Conservation (phyloP, 2,888 invertebrate species). For the Leptothorax acervorum region DNA sequence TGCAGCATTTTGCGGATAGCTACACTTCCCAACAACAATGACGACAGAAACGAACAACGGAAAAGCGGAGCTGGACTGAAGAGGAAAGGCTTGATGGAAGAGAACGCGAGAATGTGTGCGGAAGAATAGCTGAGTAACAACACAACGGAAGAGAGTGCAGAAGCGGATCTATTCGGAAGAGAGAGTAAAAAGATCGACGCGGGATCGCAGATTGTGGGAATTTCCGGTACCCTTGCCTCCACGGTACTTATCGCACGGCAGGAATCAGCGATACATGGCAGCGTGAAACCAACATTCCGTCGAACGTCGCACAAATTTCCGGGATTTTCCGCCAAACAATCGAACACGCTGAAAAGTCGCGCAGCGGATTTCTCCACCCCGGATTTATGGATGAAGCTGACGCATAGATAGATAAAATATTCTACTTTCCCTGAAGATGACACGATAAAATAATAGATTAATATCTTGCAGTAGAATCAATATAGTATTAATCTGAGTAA, state of each 20-base stretch:
- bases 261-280: conserved; percentile 20
- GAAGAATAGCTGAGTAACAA: conserved; percentile 35
- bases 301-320: conserved; percentile 41
- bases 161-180: conserved; percentile 28
- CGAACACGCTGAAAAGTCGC: conserved; percentile 24
- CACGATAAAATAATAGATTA: not conserved
- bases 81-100: conserved; percentile 18
- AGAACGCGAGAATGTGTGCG: conserved; percentile 26
- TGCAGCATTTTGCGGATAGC: not conserved
- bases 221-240: conserved; percentile 47
- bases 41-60: conserved; percentile 28
- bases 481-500: not conserved
- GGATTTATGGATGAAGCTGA: conserved; percentile 29
- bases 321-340: conserved; percentile 35
- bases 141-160: conserved; percentile 10
- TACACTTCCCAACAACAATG: conserved; percentile 36
- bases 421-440: not conserved
- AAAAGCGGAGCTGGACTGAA: conserved; percentile 8
- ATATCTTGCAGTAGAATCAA: not conserved
- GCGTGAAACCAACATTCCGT: conserved; percentile 36
- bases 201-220: conserved; percentile 47
- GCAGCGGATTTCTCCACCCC: not conserved
- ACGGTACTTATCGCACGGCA: conserved; percentile 37
- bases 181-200: conserved; percentile 33
- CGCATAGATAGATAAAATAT: not conserved